Base-by-base conservation (phyloP, 2,113 vertebrate species). In the Microcebus griseorufus region DNA sequence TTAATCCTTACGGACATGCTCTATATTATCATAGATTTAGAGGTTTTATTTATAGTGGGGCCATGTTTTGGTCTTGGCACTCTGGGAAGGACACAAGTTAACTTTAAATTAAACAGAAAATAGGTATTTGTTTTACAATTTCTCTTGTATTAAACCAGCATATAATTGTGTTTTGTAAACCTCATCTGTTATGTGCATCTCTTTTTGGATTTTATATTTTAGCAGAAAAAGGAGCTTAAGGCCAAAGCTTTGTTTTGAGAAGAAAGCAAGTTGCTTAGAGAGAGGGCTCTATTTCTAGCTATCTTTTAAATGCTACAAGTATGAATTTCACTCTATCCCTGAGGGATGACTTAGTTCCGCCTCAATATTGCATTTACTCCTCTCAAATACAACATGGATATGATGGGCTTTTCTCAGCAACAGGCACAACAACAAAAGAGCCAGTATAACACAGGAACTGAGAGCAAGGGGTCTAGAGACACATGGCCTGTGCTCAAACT, bases 21-120 rank as follows among this genome's bases (percentile, higher is more conserved):
- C 45, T 51, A 18, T 16, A 3, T 64, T 72, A 13, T 67, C 20
- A 29, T 27, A 11, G 22, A 27, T 89, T 83, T 37, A 67, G 89
- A 88, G 42, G 48, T 93, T 96, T 92, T 93, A 80, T 94, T 62
- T 90, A 27, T 48, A 18, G 32, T 25, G 39, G 60, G 37, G 42
- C 20, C 27, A 32, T n/a, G 37, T 48, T 88, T 76, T 83, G 45
- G 27, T 91, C 80, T 95, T 90, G 83, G 70, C 16, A 86, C 69
- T 17, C 69, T 84, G 67, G 29, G 67, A 73, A 88, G 78, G 80
- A 69, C 72, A 91, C 16, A 45, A 27, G 85, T 60, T 53, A 82
- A 87, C 80, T 95, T 92, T 42, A 45, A 80, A 55, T 75, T 70
- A 78, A 23, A 27, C 37, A 76, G 58, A 67, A 82, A 85, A 27